Evolutionary conservation across 1,140 invertebrate species (phyloP).

Genomic region (Hylyphantes graminicola): DNA sequence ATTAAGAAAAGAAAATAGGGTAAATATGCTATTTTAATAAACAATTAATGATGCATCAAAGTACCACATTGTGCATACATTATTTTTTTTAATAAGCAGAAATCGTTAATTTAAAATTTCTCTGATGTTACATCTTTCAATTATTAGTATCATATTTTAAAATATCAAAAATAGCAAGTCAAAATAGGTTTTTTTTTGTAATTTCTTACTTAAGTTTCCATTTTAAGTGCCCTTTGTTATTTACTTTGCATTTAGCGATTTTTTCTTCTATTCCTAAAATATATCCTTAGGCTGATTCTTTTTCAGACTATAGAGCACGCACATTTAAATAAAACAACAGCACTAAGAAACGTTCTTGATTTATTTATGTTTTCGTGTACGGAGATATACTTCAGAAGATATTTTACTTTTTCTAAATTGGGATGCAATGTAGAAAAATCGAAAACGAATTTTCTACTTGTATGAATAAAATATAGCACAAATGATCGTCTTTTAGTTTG

Average conservation of each 20-base stretch:
- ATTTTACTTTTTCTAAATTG: constrained; percentile 1
- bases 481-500: background rate
- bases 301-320: background rate
- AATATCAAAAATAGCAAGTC: too few relatives aligned
- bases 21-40: too few relatives aligned
- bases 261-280: background rate
- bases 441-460: constrained; percentile 9
- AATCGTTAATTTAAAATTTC: too few relatives aligned
- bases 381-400: background rate
- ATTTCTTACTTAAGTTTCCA: background rate
- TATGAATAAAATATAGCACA: constrained; percentile 9
- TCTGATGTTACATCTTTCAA: too few relatives aligned
- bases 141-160: too few relatives aligned
- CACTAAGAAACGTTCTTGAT: background rate
- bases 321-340: constrained; percentile 42
- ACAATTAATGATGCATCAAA: too few relatives aligned
- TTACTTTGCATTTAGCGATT: background rate
- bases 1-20: too few relatives aligned
- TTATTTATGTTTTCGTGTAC: constrained; percentile 24
- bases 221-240: background rate
- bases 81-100: too few relatives aligned
- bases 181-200: too few relatives aligned
- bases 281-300: background rate
- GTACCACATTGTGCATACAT: too few relatives aligned
- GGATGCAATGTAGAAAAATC: background rate